These are phyloP conservation scores for Lanius collurio DNA, from an alignment of 2,113 vertebrate genomes.

Conservation along the genomic window DNA sequence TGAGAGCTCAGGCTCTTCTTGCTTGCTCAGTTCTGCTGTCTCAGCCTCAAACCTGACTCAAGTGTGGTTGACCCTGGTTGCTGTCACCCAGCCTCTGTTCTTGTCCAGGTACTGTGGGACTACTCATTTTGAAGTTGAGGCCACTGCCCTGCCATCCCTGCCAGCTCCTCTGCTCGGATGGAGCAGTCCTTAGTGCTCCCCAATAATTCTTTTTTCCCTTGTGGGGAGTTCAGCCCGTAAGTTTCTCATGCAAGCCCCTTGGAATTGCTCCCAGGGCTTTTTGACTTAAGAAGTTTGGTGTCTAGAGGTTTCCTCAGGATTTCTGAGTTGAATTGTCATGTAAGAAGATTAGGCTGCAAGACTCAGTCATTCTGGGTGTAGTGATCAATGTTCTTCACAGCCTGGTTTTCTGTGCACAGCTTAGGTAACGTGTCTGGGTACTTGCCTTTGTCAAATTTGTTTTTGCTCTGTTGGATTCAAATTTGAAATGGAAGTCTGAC, in stretches of 20 bases:
- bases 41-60: not conserved
- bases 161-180: not conserved
- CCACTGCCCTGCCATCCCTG: not conserved
- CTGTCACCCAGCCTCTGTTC: not conserved
- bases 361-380: not conserved
- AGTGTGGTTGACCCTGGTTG: not conserved
- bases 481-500: not conserved
- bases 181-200: not conserved
- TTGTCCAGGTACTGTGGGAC: not conserved
- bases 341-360: not conserved
- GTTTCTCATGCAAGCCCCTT: not conserved
- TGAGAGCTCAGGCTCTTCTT: not conserved
- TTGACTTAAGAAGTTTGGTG: not conserved
- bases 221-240: not conserved
- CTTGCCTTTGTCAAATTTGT: not conserved
- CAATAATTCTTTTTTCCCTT: not conserved
- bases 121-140: not conserved
- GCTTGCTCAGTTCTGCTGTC: fast-evolving
- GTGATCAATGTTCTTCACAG: not conserved
- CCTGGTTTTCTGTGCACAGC: not conserved
- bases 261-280: not conserved
- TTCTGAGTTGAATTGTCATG: not conserved
- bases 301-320: not conserved
- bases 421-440: not conserved
- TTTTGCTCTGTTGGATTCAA: not conserved